Evolutionary conservation across 2,888 invertebrate genomes (phyloP).

Genomic region (Hydriomena furcata): DNA sequence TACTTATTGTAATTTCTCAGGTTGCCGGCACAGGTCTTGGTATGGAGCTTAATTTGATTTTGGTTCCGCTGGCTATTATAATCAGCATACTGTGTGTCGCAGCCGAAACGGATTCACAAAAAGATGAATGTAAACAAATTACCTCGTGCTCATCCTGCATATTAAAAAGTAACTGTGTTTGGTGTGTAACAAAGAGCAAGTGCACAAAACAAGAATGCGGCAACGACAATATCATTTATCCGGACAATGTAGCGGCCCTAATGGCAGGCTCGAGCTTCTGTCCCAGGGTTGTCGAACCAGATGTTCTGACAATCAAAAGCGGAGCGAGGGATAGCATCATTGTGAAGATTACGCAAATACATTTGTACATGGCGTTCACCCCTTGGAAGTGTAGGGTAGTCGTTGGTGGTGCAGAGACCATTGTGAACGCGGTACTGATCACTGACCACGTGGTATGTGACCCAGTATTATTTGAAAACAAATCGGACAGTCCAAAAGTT

Average conservation of each 20-base stretch:
- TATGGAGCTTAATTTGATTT: slow-evolving; percentile 23
- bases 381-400: slow-evolving; percentile 63
- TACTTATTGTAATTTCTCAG: slow-evolving; percentile 3
- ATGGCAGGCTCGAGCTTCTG: slow-evolving; percentile 66
- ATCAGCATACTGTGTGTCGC: slow-evolving; percentile 20
- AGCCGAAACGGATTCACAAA: slow-evolving; percentile 25
- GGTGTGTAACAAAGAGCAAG: slow-evolving; percentile 69
- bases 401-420: slow-evolving; percentile 44
- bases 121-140: slow-evolving; percentile 43
- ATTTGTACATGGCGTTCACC: slow-evolving; percentile 71
- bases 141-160: slow-evolving; percentile 60
- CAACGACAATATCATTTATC: slow-evolving; percentile 68
- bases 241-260: slow-evolving; percentile 52
- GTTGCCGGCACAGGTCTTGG: no score
- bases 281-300: slow-evolving; percentile 55
- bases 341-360: slow-evolving; percentile 67
- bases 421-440: slow-evolving; percentile 51
- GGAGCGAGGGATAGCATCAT: slow-evolving; percentile 52
- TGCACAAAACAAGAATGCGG: slow-evolving; percentile 66
- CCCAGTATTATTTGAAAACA: slow-evolving; percentile 52
- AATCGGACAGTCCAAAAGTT: slow-evolving; percentile 46
- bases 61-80: slow-evolving; percentile 30
- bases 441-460: slow-evolving; percentile 62
- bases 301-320: slow-evolving; percentile 51
- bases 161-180: slow-evolving; percentile 54